phyloP scores from a whole-genome alignment of 2,888 invertebrate species.

The Cartodere bifasciata region DNA sequence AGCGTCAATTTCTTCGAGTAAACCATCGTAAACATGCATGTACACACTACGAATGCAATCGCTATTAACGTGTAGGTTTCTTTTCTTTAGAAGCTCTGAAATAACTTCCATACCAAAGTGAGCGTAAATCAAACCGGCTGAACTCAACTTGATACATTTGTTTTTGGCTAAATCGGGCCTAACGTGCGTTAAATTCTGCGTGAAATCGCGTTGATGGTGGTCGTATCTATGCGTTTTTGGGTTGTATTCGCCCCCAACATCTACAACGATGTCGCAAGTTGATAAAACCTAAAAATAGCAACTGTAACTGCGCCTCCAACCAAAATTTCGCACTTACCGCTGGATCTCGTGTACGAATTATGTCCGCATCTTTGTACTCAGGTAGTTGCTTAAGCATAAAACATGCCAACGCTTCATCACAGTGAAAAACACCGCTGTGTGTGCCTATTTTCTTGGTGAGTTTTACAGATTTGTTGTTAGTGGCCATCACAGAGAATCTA shows the following conservation, averaged over 20 bases:
- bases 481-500: conserved; percentile 31
- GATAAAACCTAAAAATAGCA: conserved; percentile 41
- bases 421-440: conserved; percentile 78
- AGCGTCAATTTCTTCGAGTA: conserved; percentile 90
- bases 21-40: conserved; percentile 66
- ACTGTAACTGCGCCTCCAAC: conserved; percentile 4
- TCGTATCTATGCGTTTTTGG: conserved; percentile 69
- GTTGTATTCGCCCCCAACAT: conserved; percentile 84
- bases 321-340: conserved; percentile 30
- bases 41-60: conserved; percentile 47
- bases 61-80: conserved; percentile 27
- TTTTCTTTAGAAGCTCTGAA: conserved; percentile 38
- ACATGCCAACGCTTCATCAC: conserved; percentile 91
- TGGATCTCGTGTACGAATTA: conserved; percentile 54
- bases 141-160: conserved; percentile 66
- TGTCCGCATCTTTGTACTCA: conserved; percentile 65
- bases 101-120: conserved; percentile 80
- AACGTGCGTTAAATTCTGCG: conserved; percentile 51
- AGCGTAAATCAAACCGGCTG: conserved; percentile 85
- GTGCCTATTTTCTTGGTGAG: conserved; percentile 48
- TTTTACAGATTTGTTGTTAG: conserved; percentile 25
- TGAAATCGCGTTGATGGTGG: conserved; percentile 82
- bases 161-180: conserved; percentile 46
- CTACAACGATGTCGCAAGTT: conserved; percentile 85
- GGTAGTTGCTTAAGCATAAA: conserved; percentile 76